Evolutionary conservation across 2,888 invertebrate species (phyloP).

Genomic region (Rhingia rostrata): DNA sequence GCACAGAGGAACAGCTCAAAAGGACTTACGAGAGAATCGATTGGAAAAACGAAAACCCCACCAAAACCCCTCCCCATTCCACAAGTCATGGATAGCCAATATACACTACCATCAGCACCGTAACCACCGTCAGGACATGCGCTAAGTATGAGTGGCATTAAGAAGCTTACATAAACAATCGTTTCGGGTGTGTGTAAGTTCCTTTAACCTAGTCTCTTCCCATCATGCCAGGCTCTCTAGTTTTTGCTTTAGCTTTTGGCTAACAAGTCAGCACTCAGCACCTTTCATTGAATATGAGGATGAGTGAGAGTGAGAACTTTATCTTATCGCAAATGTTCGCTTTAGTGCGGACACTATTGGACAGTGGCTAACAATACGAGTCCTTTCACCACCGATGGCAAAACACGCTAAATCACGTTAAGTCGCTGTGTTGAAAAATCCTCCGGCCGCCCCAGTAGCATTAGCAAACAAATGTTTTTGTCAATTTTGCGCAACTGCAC

Average conservation of each 20-base stretch:
- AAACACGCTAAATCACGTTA: conserved; percentile 72
- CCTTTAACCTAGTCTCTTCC: conserved; percentile 56
- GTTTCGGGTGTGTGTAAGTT: conserved; percentile 70
- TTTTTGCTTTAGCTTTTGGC: conserved; percentile 6
- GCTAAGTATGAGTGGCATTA: conserved; percentile 74
- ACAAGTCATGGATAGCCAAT: conserved; percentile 10
- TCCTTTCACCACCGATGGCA: conserved; percentile 67
- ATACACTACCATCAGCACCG: conserved; percentile 12
- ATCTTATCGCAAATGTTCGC: conserved; percentile 51
- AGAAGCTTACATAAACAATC: conserved; percentile 74
- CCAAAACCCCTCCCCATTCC: conserved; percentile 12
- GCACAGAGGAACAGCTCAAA: conserved; percentile 15
- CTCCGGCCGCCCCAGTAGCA: conserved; percentile 15
- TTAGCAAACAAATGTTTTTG: conserved; percentile 58
- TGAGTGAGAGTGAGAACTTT: conserved; percentile 34
- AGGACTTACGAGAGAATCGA: conserved; percentile 66
- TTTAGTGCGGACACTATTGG: conserved; percentile 15
- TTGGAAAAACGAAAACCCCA: conserved; percentile 60
- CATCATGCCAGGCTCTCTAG: too few relatives aligned
- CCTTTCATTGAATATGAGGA: conserved; percentile 69
- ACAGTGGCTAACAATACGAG: conserved; percentile 54
- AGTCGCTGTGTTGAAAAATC: conserved; percentile 65
- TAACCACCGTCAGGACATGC: conserved; percentile 52
- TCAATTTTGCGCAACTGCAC: conserved; percentile 70
- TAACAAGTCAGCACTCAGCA: conserved; percentile 74